Percentiles rank a stretch among this genome's conserved stretches.
These are phyloP conservation scores for Lapara coniferarum DNA, from an alignment of 2,888 invertebrate species.

Conservation along the genomic window DNA sequence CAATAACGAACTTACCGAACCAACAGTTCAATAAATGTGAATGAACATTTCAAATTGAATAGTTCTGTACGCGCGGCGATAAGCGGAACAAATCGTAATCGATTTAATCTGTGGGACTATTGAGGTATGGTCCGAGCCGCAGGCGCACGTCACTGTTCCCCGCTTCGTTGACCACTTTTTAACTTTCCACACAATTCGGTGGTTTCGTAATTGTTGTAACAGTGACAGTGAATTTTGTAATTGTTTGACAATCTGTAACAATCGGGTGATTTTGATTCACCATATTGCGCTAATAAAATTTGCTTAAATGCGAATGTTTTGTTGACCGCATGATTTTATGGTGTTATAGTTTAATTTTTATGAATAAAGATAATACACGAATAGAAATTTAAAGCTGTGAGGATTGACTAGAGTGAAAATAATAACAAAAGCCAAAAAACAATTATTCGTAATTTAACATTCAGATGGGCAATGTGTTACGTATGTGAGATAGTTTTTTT, in stretches of 20 bases:
- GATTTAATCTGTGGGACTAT: conserved; percentile 3
- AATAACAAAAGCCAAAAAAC: too few species aligned
- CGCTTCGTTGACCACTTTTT: conserved; percentile 44
- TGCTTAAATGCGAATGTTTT: too few species aligned
- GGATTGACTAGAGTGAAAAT: too few species aligned
- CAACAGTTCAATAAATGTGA: conserved; percentile 21
- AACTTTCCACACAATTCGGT: conserved; percentile 52
- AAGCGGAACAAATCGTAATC: conserved; percentile 9
- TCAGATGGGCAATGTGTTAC: too few species aligned
- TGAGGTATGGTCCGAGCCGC: background rate
- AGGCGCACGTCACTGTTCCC: background rate
- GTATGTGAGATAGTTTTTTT: too few species aligned
- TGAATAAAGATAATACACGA: too few species aligned
- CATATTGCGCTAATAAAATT: background rate
- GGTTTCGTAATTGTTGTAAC: conserved; percentile 58
- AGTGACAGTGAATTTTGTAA: conserved; percentile 43
- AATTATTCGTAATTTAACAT: too few species aligned
- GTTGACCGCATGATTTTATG: too few species aligned
- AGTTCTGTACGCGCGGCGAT: background rate
- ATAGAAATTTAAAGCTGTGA: too few species aligned
- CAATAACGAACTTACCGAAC: conserved; percentile 5
- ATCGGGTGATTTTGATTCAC: background rate
- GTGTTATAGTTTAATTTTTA: too few species aligned
- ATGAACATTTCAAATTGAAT: conserved; percentile 8
- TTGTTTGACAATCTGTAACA: conserved; percentile 20